Base-by-base conservation (phyloP, 2,797 vertebrate species). In the Myiotriccus ornatus region DNA sequence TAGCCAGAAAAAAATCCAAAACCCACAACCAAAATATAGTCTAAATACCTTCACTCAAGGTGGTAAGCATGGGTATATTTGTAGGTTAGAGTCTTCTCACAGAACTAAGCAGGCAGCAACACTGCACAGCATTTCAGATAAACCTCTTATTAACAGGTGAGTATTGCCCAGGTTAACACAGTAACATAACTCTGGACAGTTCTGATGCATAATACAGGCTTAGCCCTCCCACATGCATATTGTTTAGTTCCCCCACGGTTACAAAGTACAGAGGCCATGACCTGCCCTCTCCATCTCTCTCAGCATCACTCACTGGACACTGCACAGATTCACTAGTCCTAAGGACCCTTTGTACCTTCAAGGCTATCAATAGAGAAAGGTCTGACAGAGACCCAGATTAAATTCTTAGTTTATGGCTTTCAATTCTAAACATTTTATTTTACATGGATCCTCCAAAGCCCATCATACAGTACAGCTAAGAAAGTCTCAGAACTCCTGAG, bases 191-290 rank as follows among this genome's bases (percentile, higher is more conserved):
- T 69, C 49, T 2, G 3, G 41, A 55, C 16, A 74, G 50, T 23
- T 75, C 32, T 67, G 57, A 55, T 74, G 22, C 19, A 41, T 17
- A 49, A 17, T 12, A 24, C 11, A 60, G 12, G 30, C 46, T 53
- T 9, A 71, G 18, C 8, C 10, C n/a, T 70, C 59, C 27, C 39
- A 19, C 3, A 52, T 4, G 1, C 34, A 27, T 3, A 11, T 20
- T 24, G 10, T 32, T 79, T 41, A 35, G 39, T 0, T 75, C 5
- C 5, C 34, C 23, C 32, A 5, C 0, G 0, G 68, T 43, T 6
- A 57, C 0, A 0, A 14, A 30, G 30, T 13, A 63, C 5, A 8
- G 3, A 50, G 12, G 43, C 22, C 59, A 47, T 1, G 2, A 64
- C 12, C 35, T 18, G 22, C 39, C 12, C 44, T 39, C 44, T 65